Base-by-base conservation (phyloP, 1,140 invertebrate species). In the Luehdorfia chinensis region DNA sequence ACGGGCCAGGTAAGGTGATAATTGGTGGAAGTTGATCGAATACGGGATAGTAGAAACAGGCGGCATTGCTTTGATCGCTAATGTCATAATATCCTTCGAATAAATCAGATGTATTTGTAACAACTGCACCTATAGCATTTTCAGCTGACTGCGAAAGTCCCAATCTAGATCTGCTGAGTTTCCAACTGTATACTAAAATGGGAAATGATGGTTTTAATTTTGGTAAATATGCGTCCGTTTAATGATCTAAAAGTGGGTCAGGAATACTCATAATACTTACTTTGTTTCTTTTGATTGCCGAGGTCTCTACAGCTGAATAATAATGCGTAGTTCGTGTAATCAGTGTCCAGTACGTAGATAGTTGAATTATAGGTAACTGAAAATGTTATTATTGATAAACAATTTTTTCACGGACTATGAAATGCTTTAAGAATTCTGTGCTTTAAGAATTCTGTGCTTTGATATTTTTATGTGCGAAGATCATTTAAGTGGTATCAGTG, bases 161-260 rank as follows among this genome's bases (percentile, higher is more conserved):
- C 0, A 25, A 32, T 8, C 64, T 59, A 6, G 59, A 55, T 36
- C 69, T 55, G 44, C 73, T 75, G 5, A 83, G 51, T 46, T 75
- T 78, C 75, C 78, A 83, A 53, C 81, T 85, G 66, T 66, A 81
- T 7, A 79, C 81, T 83, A 58, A 12, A 55, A 64, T 11, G 11
- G 27, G 15, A 34, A 41, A 46, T 18, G 16, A 13, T 32, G 1
- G 12, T 12, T 15, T 32, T 13, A 1, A 14, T 5, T 7, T 4
- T 12, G 11, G 5, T 27, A 3, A 27, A n/a, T n/a, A 3, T 27
- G 25, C 1, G 1, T 7, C 11, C 5, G 2, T 9, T 7, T 1
- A 27, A n/a, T 6, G n/a, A n/a, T 27, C 3, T 27, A 32, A 2
- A 31, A 46, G 27, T 27, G 11, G 32, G 13, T 15, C 7, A 25